These are phyloP conservation scores for Drosophila trapezifrons DNA, from an alignment of 1,140 invertebrate genomes.

Conservation along the genomic window DNA sequence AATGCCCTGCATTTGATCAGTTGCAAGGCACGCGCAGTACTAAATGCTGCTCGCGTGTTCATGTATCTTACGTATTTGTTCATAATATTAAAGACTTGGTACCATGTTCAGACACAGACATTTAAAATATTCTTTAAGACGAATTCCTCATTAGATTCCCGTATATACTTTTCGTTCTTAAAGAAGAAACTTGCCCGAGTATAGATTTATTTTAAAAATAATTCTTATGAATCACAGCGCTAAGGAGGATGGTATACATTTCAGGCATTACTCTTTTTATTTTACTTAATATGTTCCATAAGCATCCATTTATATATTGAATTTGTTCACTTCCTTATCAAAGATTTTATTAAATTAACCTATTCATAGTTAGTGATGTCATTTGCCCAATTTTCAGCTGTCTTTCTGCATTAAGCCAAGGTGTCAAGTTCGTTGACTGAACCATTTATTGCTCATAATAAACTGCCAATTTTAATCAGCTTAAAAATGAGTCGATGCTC, in stretches of 20 bases:
- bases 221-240: not conserved
- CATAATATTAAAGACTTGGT: not conserved
- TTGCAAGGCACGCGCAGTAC: not conserved
- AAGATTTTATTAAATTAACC: not conserved
- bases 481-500: conserved; percentile 21
- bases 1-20: conserved; percentile 6
- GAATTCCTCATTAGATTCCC: not conserved
- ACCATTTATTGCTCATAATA: conserved; percentile 21
- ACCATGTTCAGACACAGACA: not conserved
- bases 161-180: not conserved
- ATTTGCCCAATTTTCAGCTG: conserved; percentile 3
- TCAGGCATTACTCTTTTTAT: not conserved
- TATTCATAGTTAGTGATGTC: not conserved
- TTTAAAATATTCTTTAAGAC: not conserved
- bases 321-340: not conserved
- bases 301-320: not conserved
- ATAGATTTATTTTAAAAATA: conserved; percentile 17
- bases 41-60: not conserved
- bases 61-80: not conserved
- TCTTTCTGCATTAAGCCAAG: not conserved
- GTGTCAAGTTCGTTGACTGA: not conserved
- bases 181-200: not conserved
- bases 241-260: no score
- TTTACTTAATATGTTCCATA: not conserved
- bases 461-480: conserved; percentile 21